phyloP scores from a whole-genome alignment of 53 echinoderm and acorn worm genomes.

The Mesocentrotus franciscanus region DNA sequence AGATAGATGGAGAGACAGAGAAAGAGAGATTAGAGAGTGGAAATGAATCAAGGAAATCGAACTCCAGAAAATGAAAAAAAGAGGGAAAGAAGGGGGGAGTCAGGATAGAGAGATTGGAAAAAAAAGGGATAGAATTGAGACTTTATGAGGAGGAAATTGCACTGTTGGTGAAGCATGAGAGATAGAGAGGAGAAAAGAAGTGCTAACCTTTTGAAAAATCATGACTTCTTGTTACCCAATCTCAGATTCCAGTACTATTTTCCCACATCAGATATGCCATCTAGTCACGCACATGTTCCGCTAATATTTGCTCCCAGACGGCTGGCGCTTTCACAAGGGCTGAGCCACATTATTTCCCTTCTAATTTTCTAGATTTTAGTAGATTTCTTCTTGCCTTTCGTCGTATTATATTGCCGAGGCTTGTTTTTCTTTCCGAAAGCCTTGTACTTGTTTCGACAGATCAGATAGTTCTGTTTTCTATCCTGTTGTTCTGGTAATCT shows the following conservation, averaged over 20 bases:
- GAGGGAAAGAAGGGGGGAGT: background rate
- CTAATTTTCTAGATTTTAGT: constrained; percentile 15
- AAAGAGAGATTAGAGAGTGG: background rate
- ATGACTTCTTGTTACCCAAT: constrained; percentile 56
- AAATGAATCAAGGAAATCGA: background rate
- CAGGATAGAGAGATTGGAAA: background rate
- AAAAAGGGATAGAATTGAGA: background rate
- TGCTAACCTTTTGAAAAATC: constrained; percentile 54
- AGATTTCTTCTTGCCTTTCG: background rate
- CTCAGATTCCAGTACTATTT: constrained; percentile 35
- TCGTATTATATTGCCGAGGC: background rate
- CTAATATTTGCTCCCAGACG: constrained; percentile 56
- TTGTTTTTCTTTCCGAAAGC: background rate
- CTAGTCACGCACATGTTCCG: constrained; percentile 49
- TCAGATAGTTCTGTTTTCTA: background rate
- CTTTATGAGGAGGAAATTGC: constrained; percentile 52
- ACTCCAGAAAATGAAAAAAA: background rate
- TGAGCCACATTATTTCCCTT: background rate
- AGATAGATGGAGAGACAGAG: background rate
- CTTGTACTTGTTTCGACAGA: background rate
- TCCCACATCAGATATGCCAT: constrained; percentile 49
- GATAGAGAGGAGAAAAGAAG: background rate
- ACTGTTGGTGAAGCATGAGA: constrained; percentile 30
- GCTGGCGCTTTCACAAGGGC: constrained; percentile 51
- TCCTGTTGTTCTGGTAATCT: background rate